Evolutionary conservation across 2,797 vertebrate species (phyloP).

Genomic region (Acipenser ruthenus): DNA sequence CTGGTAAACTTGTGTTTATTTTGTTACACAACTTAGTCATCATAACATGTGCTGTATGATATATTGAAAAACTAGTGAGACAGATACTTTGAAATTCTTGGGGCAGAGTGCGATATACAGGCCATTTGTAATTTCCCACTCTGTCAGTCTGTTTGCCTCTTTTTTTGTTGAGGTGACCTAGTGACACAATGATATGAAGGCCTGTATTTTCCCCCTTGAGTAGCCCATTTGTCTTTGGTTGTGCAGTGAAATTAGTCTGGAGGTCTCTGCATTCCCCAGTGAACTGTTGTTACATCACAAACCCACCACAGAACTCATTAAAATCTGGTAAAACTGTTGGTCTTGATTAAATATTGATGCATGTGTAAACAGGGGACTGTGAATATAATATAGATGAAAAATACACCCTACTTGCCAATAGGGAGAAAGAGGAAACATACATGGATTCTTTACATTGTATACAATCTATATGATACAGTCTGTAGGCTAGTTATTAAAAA

Average conservation of each 20-base stretch:
- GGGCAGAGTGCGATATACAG: background rate
- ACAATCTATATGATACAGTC: too few relatives aligned
- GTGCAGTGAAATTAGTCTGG: background rate
- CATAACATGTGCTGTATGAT: background rate
- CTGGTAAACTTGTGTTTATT: background rate
- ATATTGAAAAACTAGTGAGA: background rate
- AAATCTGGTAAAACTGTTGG: conserved; percentile 47
- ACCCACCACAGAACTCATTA: conserved; percentile 40
- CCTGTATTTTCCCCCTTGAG: background rate
- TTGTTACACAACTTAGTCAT: background rate
- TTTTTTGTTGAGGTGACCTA: conserved; percentile 20
- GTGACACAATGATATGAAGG: conserved; percentile 20
- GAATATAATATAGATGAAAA: conserved; percentile 44
- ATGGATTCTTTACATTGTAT: background rate
- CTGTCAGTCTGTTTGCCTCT: background rate
- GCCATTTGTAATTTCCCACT: background rate
- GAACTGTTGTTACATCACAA: conserved; percentile 14
- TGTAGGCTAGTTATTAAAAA: too few relatives aligned
- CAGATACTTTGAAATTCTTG: conserved; percentile 5
- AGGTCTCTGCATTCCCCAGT: conserved; percentile 6
- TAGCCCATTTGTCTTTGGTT: background rate
- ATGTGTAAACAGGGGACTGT: conserved; percentile 48
- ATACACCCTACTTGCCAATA: conserved; percentile 35
- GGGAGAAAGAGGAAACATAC: conserved; percentile 26
- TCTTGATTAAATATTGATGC: conserved; percentile 53